A percentile compares a stretch with the other conserved stretches of the same genome.
Conservation (phyloP, 1,140 invertebrate species). For the Anoplophora glabripennis region DNA sequence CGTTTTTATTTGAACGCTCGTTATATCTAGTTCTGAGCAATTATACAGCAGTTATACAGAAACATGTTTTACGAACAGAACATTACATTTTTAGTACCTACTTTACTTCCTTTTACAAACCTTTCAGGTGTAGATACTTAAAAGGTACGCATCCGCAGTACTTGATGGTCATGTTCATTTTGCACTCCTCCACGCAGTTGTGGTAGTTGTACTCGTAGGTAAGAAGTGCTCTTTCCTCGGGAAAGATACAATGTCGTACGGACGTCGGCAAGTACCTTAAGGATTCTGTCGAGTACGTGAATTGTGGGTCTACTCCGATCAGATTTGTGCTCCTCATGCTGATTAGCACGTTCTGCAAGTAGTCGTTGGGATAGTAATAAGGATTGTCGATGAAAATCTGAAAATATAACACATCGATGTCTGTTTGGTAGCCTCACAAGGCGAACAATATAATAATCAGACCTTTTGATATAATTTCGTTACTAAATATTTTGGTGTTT, state of each 20-base stretch:
- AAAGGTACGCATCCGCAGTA: constrained; percentile 61
- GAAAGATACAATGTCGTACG: constrained; percentile 57
- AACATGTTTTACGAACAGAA: too few species aligned
- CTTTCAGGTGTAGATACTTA: constrained; percentile 45
- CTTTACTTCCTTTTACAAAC: too few species aligned
- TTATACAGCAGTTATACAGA: too few species aligned
- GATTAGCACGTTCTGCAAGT: constrained; percentile 55
- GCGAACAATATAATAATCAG: too few species aligned
- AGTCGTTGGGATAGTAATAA: constrained; percentile 58
- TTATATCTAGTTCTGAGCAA: too few species aligned
- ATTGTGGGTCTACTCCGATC: constrained; percentile 41
- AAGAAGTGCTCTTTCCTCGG: constrained; percentile 50
- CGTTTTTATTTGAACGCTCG: too few species aligned
- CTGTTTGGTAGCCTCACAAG: too few species aligned
- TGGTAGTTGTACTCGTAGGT: constrained; percentile 56
- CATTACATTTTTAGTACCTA: too few species aligned
- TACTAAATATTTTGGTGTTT: too few species aligned
- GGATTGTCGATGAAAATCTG: constrained; percentile 61
- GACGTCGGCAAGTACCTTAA: constrained; percentile 51
- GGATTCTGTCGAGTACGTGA: constrained; percentile 55
- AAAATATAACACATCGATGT: too few species aligned
- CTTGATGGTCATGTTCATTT: constrained; percentile 48
- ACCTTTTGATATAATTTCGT: too few species aligned
- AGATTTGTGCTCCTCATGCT: constrained; percentile 55
- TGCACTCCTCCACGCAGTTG: constrained; percentile 62